These are phyloP conservation scores for Chiroxiphia lanceolata DNA, from an alignment of 2,797 vertebrate genomes.

Conservation along the genomic window DNA sequence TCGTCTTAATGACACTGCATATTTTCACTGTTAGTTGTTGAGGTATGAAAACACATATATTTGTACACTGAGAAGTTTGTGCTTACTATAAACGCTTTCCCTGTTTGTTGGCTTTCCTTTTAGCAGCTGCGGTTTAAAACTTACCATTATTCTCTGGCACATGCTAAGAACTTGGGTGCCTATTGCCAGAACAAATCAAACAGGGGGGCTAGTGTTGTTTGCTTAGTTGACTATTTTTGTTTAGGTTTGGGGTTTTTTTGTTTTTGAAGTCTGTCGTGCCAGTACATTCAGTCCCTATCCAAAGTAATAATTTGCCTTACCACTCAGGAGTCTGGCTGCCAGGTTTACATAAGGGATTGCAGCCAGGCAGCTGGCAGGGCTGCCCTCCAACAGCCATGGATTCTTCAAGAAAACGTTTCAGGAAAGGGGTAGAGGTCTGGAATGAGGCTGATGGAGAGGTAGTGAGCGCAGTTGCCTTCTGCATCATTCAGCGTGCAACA, in stretches of 20 bases:
- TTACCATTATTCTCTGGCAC: constrained; percentile 40
- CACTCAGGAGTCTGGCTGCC: constrained; percentile 26
- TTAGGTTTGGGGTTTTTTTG: constrained; percentile 36
- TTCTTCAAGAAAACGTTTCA: constrained; percentile 19
- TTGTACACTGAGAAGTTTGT: constrained; percentile 24
- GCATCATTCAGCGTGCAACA: neutral
- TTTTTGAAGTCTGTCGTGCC: constrained; percentile 45
- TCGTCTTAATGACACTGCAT: neutral
- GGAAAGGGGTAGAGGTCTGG: constrained; percentile 1
- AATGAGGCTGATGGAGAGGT: neutral
- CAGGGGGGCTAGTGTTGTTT: constrained; percentile 18
- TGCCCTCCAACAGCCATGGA: neutral
- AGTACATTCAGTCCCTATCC: constrained; percentile 62
- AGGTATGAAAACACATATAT: constrained; percentile 14
- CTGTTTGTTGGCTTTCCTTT: constrained; percentile 29
- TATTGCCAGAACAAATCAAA: constrained; percentile 55
- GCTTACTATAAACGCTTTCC: constrained; percentile 46
- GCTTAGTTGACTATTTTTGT: constrained; percentile 58
- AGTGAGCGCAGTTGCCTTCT: neutral
- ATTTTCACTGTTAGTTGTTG: neutral
- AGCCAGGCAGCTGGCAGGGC: neutral
- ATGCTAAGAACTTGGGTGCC: constrained; percentile 36
- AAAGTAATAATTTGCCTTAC: constrained; percentile 56
- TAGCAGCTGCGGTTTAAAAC: constrained; percentile 14
- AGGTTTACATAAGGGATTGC: constrained; percentile 45